These are phyloP conservation scores for Drosophila pruinosa DNA, from an alignment of 1,140 invertebrate genomes.

Conservation along the genomic window DNA sequence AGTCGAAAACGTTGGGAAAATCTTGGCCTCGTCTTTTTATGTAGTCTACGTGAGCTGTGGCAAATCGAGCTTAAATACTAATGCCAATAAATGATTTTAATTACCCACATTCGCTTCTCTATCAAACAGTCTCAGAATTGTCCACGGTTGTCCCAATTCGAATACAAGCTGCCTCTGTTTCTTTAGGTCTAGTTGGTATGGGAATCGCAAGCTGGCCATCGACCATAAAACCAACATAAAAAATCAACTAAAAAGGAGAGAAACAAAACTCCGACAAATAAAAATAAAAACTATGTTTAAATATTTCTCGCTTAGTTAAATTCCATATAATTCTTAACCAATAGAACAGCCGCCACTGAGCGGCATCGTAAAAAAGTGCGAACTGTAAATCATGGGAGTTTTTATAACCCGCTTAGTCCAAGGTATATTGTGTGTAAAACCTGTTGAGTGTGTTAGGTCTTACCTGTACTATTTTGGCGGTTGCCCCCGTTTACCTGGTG, in stretches of 20 bases:
- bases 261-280: conserved; percentile 36
- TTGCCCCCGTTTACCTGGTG: conserved; percentile 27
- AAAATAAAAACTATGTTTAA: conserved; percentile 57
- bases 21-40: conserved; percentile 38
- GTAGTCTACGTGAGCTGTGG: conserved; percentile 57
- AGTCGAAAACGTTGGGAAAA: conserved; percentile 46
- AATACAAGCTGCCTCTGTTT: background rate
- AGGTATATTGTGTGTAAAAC: conserved; percentile 2
- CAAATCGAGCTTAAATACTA: conserved; percentile 47
- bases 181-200: conserved; percentile 41
- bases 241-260: conserved; percentile 34
- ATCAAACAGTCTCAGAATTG: background rate
- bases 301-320: conserved; percentile 74
- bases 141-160: background rate
- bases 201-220: conserved; percentile 58
- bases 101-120: conserved; percentile 43
- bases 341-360: conserved; percentile 52
- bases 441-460: background rate
- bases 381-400: conserved; percentile 80
- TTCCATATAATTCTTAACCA: conserved; percentile 66
- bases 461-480: conserved; percentile 15
- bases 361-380: conserved; percentile 74
- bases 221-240: conserved; percentile 60
- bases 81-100: conserved; percentile 78
- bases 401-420: conserved; percentile 58